phyloP scores from a whole-genome alignment of 2,888 invertebrate genomes.

The Nineta flava region DNA sequence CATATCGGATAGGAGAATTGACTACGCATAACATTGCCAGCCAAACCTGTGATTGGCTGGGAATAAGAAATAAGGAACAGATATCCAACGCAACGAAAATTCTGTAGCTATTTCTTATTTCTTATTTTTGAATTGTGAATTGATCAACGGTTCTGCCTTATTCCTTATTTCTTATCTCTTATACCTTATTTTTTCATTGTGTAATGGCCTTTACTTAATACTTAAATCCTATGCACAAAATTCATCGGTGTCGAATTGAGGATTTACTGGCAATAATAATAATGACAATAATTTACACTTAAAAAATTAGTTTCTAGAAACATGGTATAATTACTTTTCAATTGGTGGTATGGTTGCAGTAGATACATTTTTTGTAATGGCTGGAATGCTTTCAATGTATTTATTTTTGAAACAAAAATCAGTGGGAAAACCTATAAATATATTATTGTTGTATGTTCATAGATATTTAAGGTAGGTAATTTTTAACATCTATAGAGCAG shows the following conservation, averaged over 20 bases:
- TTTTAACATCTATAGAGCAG: too few species aligned
- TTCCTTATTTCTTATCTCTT: too few species aligned
- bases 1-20: too few species aligned
- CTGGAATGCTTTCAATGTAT: not conserved
- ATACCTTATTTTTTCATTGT: too few species aligned
- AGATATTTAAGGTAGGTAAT: slow-evolving; percentile 1
- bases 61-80: too few species aligned
- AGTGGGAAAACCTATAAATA: not conserved
- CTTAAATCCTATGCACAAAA: not conserved
- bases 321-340: not conserved
- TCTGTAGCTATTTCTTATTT: too few species aligned
- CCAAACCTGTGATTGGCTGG: too few species aligned
- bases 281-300: not conserved
- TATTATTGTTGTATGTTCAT: not conserved
- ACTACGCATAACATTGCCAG: too few species aligned
- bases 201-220: too few species aligned
- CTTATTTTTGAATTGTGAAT: too few species aligned
- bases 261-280: not conserved
- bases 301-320: not conserved
- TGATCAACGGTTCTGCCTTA: too few species aligned
- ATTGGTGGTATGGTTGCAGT: not conserved
- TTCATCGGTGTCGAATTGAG: not conserved
- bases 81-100: too few species aligned
- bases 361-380: not conserved
- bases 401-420: not conserved